Evolutionary conservation across 2,888 invertebrate genomes (phyloP).

Genomic region (Pammene aurita): DNA sequence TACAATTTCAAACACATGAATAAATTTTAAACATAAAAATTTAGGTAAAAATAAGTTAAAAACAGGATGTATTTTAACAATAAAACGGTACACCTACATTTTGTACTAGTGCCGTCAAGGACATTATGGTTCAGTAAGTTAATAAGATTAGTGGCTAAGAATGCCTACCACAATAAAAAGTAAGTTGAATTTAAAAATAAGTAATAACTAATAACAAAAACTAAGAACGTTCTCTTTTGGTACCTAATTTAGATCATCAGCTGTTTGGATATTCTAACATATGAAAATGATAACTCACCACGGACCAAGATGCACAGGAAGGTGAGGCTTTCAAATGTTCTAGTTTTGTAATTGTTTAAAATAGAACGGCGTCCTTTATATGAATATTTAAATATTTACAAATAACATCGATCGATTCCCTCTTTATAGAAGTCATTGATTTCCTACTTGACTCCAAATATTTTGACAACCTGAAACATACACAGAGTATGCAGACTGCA

Average conservation of each 20-base stretch:
- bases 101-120: no score
- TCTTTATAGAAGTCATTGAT: no score
- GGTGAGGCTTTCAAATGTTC: not conserved
- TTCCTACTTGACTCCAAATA: conserved; percentile 1
- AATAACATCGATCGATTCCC: conserved; percentile 17
- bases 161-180: no score
- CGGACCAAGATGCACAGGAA: not conserved
- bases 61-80: no score
- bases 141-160: no score
- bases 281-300: conserved; percentile 8
- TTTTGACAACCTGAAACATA: not conserved
- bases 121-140: no score
- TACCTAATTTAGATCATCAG: conserved; percentile 17
- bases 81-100: no score
- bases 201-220: not conserved
- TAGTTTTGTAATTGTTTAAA: not conserved
- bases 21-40: no score
- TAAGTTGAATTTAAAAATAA: not conserved
- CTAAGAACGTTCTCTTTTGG: not conserved
- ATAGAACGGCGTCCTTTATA: not conserved
- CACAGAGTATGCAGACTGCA: not conserved
- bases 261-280: not conserved
- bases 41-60: no score
- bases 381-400: conserved; percentile 6
- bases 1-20: no score